Base-by-base conservation (phyloP, 2,888 invertebrate species). In the Cephus nigrinus region DNA sequence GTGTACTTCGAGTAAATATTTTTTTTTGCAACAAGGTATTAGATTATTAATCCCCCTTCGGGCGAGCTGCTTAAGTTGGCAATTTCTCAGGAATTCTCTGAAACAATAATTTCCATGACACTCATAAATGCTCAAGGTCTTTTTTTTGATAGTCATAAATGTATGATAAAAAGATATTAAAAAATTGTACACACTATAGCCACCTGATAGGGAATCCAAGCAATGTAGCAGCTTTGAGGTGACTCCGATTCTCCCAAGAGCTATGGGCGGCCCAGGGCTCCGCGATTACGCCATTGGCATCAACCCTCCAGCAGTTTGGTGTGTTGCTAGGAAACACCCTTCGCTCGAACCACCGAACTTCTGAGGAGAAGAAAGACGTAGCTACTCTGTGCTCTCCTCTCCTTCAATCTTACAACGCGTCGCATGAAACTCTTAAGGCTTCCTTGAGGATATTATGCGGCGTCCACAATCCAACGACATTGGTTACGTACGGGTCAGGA, bases 281-380 rank as follows among this genome's bases (percentile, higher is more conserved):
- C 74, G 77, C 80, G 79, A 82, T 81, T 87, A 86, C 88, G 85
- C 84, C 83, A 84, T 86, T 88, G 89, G 78, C 79, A 81, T 83
- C 85, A 84, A 89, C 87, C 89, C 88, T 88, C 85, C 82, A 85
- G 88, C 86, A 85, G 86, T 89, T 89, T 86, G 84, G 84, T 87
- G 87, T 87, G 90, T 90, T 90, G 90, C 90, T 90, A 90, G 90
- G 90, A 90, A 88, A 90, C 90, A 88, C 90, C 90, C 90, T 84
- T 85, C 83, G 87, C 84, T 86, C 84, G 84, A 87, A 88, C 86
- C 86, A 86, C 82, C 82, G 78, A 82, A 82, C 82, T 84, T 84
- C 71, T 73, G 73, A 81, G 84, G 81, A 84, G 82, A 86, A 81
- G 82, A 83, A 86, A 76, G 80, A 55, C 55, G 23, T 55, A 77